Evolutionary conservation across 2,888 invertebrate species (phyloP).

Genomic region (Tanypteryx hageni): DNA sequence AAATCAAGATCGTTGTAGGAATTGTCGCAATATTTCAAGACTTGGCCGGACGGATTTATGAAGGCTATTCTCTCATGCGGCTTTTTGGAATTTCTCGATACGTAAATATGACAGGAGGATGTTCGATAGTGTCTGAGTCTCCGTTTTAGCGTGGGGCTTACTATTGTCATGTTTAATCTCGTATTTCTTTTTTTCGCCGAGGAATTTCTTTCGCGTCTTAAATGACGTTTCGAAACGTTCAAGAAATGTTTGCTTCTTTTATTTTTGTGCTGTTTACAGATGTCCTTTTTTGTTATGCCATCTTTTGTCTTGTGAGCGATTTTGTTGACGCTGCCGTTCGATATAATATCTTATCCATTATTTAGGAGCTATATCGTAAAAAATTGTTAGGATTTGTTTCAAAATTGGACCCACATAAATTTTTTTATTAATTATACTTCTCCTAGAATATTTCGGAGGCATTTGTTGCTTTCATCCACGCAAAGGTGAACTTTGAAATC

Average conservation of each 20-base stretch:
- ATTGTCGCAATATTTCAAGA: conserved; percentile 21
- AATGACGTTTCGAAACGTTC: not conserved
- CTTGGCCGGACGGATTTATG: conserved; percentile 10
- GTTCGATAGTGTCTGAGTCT: not conserved
- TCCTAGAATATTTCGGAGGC: too few species aligned
- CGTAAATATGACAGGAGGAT: not conserved
- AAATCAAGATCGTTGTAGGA: conserved; percentile 4
- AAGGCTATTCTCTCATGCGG: not conserved
- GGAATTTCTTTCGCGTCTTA: not conserved
- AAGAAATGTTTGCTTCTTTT: not conserved
- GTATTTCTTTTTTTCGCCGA: not conserved
- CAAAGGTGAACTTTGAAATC: too few species aligned
- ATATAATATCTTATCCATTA: too few species aligned
- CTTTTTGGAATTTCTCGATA: conserved; percentile 20
- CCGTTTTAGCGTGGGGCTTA: not conserved
- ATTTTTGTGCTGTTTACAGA: not conserved
- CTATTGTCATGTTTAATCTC: not conserved
- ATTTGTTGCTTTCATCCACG: too few species aligned
- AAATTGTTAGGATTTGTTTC: too few species aligned
- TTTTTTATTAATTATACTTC: too few species aligned
- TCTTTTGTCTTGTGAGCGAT: not conserved
- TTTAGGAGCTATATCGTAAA: too few species aligned
- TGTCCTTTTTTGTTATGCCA: not conserved
- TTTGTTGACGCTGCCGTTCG: too few species aligned
- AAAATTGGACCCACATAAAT: too few species aligned